These are phyloP conservation scores for Anoura caudifer DNA, from an alignment of 2,113 vertebrate genomes.

Conservation along the genomic window DNA sequence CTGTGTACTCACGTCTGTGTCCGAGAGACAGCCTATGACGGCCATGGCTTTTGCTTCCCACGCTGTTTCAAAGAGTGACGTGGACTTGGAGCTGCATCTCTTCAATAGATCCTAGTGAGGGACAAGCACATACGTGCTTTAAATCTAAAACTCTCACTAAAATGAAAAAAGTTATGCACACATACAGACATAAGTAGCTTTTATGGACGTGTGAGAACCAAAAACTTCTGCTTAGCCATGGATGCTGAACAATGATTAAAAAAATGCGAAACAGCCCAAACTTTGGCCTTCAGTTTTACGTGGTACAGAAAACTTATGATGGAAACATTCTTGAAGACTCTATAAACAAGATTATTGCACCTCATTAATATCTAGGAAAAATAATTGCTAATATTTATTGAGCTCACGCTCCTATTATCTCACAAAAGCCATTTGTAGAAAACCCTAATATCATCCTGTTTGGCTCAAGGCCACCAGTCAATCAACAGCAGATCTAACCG, in stretches of 20 bases:
- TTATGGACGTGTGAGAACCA: background rate
- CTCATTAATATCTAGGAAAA: background rate
- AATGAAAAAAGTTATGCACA: background rate
- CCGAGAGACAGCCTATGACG: conserved; percentile 89
- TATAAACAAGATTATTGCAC: background rate
- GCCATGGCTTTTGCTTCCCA: conserved; percentile 97
- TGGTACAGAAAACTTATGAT: background rate
- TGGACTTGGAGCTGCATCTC: conserved; percentile 88
- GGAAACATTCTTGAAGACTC: background rate
- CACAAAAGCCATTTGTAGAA: background rate
- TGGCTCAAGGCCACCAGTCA: background rate
- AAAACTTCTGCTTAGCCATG: background rate
- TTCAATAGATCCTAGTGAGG: conserved; percentile 90
- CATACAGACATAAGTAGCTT: background rate
- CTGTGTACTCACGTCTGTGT: conserved; percentile 88
- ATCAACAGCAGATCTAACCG: background rate
- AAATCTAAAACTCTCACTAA: background rate
- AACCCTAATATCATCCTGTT: background rate
- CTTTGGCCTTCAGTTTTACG: background rate
- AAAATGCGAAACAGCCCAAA: background rate
- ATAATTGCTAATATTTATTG: background rate
- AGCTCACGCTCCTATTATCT: background rate
- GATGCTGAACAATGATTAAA: background rate
- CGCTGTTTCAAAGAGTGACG: conserved; percentile 91
- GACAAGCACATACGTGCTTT: background rate